Evolutionary conservation across 1,140 invertebrate genomes (phyloP).

Genomic region (Adoxophyes honmai): DNA sequence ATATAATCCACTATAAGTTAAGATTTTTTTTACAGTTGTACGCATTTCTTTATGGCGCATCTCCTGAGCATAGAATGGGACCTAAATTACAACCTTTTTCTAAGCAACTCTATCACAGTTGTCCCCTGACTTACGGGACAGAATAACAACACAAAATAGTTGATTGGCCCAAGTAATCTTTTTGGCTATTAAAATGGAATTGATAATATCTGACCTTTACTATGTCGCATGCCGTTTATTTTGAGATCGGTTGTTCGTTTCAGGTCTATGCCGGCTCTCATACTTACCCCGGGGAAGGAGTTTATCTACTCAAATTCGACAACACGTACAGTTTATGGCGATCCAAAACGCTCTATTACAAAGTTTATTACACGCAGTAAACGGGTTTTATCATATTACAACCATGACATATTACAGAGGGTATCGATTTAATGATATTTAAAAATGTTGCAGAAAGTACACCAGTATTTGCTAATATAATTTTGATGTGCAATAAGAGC

Average conservation of each 20-base stretch:
- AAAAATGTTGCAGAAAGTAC: not conserved
- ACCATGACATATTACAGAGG: conserved; percentile 38
- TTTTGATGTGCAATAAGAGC: conserved; percentile 24
- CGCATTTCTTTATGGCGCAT: too few relatives aligned
- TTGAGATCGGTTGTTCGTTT: conserved; percentile 23
- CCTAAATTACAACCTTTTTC: too few relatives aligned
- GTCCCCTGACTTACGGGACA: too few relatives aligned
- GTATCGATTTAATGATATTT: conserved; percentile 18
- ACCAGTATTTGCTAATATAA: conserved; percentile 22
- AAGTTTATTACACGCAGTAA: conserved; percentile 95
- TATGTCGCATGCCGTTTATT: too few relatives aligned
- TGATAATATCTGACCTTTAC: too few relatives aligned
- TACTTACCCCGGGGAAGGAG: conserved; percentile 96
- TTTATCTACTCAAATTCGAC: conserved; percentile 99
- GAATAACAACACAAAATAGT: too few relatives aligned
- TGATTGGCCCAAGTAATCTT: too few relatives aligned
- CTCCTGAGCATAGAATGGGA: too few relatives aligned
- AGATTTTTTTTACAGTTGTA: too few relatives aligned
- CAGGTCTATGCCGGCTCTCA: conserved; percentile 99
- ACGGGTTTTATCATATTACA: conserved; percentile 20
- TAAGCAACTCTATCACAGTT: too few relatives aligned
- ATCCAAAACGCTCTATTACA: conserved; percentile 98
- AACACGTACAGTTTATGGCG: conserved; percentile 99
- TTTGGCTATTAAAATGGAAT: too few relatives aligned
- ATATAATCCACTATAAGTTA: too few relatives aligned